Evolutionary conservation across 2,113 vertebrate species (phyloP).

Genomic region (Nicator chloris): DNA sequence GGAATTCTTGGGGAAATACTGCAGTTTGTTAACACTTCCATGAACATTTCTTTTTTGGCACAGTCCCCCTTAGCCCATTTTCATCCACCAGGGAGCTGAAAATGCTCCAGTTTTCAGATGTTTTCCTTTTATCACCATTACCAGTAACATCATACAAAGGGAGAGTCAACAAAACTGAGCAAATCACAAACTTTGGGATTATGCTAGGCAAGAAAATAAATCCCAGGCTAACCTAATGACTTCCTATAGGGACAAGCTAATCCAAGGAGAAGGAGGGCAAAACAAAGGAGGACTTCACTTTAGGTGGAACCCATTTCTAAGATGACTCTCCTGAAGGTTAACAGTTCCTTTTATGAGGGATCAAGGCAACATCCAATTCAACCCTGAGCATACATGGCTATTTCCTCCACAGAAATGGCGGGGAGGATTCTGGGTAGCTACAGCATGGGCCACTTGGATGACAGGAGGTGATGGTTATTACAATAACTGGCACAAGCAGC

Average conservation of each 20-base stretch:
- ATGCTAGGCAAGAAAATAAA: background rate
- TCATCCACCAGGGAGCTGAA: background rate
- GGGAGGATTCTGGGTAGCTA: background rate
- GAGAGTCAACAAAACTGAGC: background rate
- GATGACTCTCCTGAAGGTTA: background rate
- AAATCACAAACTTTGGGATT: background rate
- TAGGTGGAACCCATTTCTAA: background rate
- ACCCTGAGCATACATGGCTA: background rate
- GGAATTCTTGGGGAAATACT: conserved; percentile 17
- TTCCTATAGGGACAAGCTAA: background rate
- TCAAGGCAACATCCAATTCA: conserved; percentile 22
- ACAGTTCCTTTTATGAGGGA: background rate
- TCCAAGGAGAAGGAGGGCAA: background rate
- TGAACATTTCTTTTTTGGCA: conserved; percentile 15
- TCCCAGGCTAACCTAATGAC: background rate
- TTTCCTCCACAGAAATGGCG: background rate
- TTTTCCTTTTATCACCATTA: background rate
- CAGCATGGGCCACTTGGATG: background rate
- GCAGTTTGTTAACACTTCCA: background rate
- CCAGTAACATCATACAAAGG: background rate
- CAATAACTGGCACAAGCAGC: background rate
- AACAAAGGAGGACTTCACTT: background rate
- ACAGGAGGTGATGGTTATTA: background rate
- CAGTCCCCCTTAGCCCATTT: background rate
- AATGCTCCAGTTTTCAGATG: background rate